phyloP scores from a whole-genome alignment of 2,113 vertebrate genomes.

The Anoura caudifer region DNA sequence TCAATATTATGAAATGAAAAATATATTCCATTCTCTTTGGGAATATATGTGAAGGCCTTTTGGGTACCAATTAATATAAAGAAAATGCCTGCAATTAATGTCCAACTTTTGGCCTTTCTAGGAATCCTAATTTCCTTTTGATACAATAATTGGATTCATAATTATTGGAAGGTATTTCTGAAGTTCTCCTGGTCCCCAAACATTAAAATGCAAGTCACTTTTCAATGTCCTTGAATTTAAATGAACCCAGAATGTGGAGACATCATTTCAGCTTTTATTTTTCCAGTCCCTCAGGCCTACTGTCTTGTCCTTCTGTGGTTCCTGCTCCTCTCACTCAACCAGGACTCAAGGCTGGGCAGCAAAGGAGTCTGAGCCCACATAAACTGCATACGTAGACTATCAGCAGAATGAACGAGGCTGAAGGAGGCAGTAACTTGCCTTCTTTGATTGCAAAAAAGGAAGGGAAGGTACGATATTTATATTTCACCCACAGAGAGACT shows the following conservation, averaged over 20 bases:
- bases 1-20: conserved; percentile 31
- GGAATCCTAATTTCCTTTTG: conserved; percentile 32
- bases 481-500: neutral
- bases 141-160: conserved; percentile 62
- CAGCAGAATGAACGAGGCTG: neutral
- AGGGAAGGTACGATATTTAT: neutral
- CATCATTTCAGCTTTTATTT: conserved; percentile 60
- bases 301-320: neutral
- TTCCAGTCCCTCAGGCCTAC: neutral
- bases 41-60: neutral
- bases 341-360: neutral
- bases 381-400: neutral
- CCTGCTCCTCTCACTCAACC: neutral
- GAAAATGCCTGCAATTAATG: conserved; percentile 26
- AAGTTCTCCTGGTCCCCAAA: conserved; percentile 21
- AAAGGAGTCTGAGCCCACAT: neutral
- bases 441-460: neutral
- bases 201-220: conserved; percentile 62
- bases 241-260: conserved; percentile 65
- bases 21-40: neutral
- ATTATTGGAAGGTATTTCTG: conserved; percentile 59
- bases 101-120: neutral
- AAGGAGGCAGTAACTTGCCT: neutral
- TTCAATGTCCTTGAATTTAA: conserved; percentile 60
- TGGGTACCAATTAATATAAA: conserved; percentile 23